Evolutionary conservation across 2,113 vertebrate genomes (phyloP).

Genomic region (Campylorhamphus procurvoides): DNA sequence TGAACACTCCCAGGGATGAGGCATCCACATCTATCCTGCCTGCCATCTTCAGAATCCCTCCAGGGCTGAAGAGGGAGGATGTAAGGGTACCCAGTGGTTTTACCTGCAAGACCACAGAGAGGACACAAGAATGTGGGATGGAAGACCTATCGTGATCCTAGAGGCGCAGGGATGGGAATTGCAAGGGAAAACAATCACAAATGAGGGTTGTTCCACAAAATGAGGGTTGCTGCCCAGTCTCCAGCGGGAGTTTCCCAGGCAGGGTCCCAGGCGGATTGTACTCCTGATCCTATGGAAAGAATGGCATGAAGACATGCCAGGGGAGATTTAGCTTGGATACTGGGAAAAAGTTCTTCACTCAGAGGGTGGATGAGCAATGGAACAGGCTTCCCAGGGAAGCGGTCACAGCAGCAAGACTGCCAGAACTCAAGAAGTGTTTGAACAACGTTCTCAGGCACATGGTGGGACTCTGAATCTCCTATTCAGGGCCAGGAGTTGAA

Average conservation of each 20-base stretch:
- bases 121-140: accelerated
- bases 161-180: background rate
- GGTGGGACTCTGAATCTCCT: background rate
- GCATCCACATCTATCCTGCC: background rate
- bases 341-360: background rate
- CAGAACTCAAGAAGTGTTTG: background rate
- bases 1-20: background rate
- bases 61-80: background rate
- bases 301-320: background rate
- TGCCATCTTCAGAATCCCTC: background rate
- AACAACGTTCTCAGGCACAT: background rate
- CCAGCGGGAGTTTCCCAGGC: background rate
- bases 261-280: background rate
- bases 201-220: background rate
- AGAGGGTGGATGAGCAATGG: background rate
- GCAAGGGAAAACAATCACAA: background rate
- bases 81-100: background rate
- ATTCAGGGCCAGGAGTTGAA: background rate
- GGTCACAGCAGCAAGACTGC: background rate
- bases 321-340: background rate
- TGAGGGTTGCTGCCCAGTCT: background rate
- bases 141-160: background rate
- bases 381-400: background rate
- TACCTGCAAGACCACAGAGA: accelerated
- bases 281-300: background rate